Evolutionary conservation across 2,113 vertebrate genomes (phyloP).

Genomic region (Pseudonaja textilis): DNA sequence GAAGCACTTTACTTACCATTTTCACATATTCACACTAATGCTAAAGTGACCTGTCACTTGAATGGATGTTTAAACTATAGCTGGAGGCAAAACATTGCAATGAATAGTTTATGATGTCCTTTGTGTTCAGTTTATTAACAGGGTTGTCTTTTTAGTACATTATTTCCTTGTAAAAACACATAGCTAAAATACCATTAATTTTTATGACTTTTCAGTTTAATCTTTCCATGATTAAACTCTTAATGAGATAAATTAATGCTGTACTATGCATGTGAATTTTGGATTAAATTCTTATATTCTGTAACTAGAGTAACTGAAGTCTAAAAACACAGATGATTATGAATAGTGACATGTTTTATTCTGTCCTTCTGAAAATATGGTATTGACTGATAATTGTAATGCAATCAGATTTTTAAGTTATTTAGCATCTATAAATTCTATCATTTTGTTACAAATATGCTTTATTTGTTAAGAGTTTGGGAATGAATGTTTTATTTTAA

Average conservation of each 20-base stretch:
- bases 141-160: constrained; percentile 20
- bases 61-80: not conserved
- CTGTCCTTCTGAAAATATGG: not conserved
- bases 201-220: constrained; percentile 2
- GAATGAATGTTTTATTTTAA: not conserved
- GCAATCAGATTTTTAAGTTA: not conserved
- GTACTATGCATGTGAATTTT: not conserved
- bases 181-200: constrained; percentile 51
- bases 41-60: constrained; percentile 15
- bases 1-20: constrained; percentile 10
- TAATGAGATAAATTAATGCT: not conserved
- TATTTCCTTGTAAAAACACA: constrained; percentile 36
- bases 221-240: not conserved
- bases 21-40: constrained; percentile 9
- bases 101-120: constrained; percentile 35
- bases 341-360: not conserved
- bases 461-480: not conserved
- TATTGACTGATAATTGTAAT: not conserved
- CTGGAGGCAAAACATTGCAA: not conserved
- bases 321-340: constrained; percentile 15
- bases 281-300: not conserved
- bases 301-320: not conserved
- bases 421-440: not conserved
- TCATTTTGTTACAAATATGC: not conserved
- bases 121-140: constrained; percentile 1